Percentiles rank a stretch among this genome's conserved stretches.
Evolutionary conservation across 2,113 vertebrate genomes (phyloP).

Genomic region (Cnemophilus loriae): DNA sequence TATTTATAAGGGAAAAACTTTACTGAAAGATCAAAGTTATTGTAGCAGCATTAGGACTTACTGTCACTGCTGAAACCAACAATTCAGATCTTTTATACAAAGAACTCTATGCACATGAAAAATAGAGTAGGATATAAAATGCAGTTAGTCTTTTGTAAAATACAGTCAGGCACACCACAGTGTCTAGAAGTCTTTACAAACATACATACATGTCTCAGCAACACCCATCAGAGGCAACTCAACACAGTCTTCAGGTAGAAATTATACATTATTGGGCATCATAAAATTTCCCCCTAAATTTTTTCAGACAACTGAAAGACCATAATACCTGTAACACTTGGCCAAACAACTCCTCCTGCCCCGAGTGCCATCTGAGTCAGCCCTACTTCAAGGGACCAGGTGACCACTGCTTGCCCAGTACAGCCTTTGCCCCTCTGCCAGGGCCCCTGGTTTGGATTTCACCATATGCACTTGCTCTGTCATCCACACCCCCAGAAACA

Average conservation of each 20-base stretch:
- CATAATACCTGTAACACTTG: fast-evolving
- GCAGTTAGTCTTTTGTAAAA: background rate
- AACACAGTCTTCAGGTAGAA: fast-evolving
- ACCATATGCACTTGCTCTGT: background rate
- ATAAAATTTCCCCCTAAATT: background rate
- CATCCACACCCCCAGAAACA: background rate
- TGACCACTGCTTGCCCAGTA: fast-evolving
- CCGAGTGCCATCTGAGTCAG: background rate
- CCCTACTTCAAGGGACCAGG: background rate
- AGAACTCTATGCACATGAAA: background rate
- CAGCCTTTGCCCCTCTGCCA: background rate
- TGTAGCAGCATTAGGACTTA: background rate
- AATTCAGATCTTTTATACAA: background rate
- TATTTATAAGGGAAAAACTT: background rate
- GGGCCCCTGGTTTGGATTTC: too few species aligned
- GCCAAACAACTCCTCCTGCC: background rate
- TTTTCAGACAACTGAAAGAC: background rate
- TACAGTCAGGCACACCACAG: fast-evolving
- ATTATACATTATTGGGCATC: background rate
- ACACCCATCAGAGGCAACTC: background rate
- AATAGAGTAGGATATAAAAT: background rate
- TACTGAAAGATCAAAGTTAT: background rate
- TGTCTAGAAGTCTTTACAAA: background rate
- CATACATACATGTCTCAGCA: fast-evolving
- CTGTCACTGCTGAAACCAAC: background rate